Evolutionary conservation across 2,888 invertebrate genomes (phyloP).

Genomic region (Willowsia nigromaculata): DNA sequence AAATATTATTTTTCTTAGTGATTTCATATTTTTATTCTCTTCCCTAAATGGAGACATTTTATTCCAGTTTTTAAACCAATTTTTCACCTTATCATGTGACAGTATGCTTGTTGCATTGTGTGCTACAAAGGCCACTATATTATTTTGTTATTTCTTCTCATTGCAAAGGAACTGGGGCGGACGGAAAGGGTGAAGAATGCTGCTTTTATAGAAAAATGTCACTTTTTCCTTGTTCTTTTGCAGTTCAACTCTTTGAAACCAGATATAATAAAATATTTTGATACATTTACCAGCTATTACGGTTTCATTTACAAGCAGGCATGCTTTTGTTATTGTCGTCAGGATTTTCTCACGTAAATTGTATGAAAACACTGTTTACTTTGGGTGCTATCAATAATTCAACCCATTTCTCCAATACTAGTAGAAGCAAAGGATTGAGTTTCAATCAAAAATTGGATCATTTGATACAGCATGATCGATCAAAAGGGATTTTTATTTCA

Average conservation of each 20-base stretch:
- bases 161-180: conserved; percentile 13
- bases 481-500: conserved; percentile 20
- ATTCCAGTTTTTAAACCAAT: neutral
- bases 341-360: conserved; percentile 56
- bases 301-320: neutral
- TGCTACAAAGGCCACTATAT: neutral
- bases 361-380: conserved; percentile 46
- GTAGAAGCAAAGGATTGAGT: conserved; percentile 62
- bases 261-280: conserved; percentile 55
- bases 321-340: conserved; percentile 33
- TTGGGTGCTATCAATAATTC: neutral
- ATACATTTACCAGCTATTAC: conserved; percentile 62
- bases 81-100: conserved; percentile 34
- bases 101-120: neutral
- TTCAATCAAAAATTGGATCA: conserved; percentile 51
- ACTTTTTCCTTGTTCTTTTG: conserved; percentile 12
- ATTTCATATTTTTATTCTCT: conserved; percentile 41
- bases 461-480: neutral
- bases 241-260: conserved; percentile 55
- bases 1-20: conserved; percentile 41
- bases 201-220: conserved; percentile 36
- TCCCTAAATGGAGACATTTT: conserved; percentile 66
- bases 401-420: neutral
- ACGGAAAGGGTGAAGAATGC: neutral
- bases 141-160: neutral